A percentile compares a stretch with the other conserved stretches of the same genome.
Evolutionary conservation across 2,888 invertebrate genomes (phyloP).

Genomic region (Drosophila cognata): DNA sequence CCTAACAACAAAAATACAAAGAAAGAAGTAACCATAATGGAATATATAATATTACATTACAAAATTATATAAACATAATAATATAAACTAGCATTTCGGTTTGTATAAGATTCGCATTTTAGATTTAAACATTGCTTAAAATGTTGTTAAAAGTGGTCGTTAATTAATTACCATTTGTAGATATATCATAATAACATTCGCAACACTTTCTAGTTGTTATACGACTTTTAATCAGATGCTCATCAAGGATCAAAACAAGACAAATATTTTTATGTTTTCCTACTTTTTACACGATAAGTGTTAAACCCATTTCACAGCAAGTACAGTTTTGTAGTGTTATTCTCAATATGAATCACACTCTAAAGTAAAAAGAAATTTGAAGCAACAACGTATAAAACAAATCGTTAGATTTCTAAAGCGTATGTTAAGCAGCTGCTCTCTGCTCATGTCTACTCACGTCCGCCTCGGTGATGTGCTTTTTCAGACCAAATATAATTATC

Average conservation of each 20-base stretch:
- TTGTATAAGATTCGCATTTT: not conserved
- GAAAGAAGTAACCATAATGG: not conserved
- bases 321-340: not conserved
- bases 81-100: not conserved
- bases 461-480: conserved; percentile 91
- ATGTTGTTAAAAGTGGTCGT: not conserved
- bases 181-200: too few species aligned
- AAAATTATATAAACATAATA: not conserved
- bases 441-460: conserved; percentile 87
- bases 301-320: not conserved
- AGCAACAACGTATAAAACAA: not conserved
- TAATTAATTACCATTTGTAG: not conserved
- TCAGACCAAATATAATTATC: conserved; percentile 90
- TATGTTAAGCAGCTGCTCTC: conserved; percentile 2
- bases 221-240: not conserved
- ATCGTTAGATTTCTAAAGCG: conserved; percentile 20
- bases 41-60: not conserved
- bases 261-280: not conserved
- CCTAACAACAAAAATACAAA: not conserved
- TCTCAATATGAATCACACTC: not conserved
- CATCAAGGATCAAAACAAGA: not conserved
- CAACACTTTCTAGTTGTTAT: not conserved
- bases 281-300: not conserved
- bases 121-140: not conserved
- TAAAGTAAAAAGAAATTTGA: not conserved